Evolutionary conservation across 2,888 invertebrate genomes (phyloP).

Genomic region (Neoitamus cyanurus): DNA sequence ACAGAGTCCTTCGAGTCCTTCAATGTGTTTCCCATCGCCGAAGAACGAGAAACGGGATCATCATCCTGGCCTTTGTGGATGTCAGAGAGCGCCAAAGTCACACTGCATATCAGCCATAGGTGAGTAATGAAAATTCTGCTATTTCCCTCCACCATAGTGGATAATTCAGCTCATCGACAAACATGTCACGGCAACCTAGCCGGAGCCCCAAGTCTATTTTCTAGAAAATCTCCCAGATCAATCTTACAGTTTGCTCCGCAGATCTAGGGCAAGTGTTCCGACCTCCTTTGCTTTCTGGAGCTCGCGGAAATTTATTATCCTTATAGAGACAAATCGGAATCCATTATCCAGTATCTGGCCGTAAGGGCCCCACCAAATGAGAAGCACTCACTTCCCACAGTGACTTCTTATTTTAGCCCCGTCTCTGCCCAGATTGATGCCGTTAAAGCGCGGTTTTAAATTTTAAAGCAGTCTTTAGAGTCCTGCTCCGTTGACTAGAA

Average conservation of each 20-base stretch:
- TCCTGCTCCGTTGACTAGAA: too few relatives aligned
- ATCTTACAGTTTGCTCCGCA: not conserved
- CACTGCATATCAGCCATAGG: slow-evolving; percentile 67
- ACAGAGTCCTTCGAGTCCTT: slow-evolving; percentile 55
- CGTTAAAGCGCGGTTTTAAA: not conserved
- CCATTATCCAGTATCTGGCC: not conserved
- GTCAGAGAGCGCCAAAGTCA: slow-evolving; percentile 65
- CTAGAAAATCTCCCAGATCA: not conserved
- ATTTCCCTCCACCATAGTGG: not conserved
- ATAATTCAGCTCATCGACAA: not conserved
- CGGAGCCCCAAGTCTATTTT: not conserved
- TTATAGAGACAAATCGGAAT: not conserved
- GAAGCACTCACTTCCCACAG: too few relatives aligned
- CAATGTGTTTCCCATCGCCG: slow-evolving; percentile 58
- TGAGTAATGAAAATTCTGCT: too few relatives aligned
- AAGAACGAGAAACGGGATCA: slow-evolving; percentile 57
- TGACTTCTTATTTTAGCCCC: not conserved
- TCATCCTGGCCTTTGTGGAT: slow-evolving; percentile 63
- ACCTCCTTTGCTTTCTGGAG: not conserved
- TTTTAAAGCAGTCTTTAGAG: not conserved
- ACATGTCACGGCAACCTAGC: not conserved
- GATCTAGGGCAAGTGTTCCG: not conserved
- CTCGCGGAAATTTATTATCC: not conserved
- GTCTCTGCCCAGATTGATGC: not conserved
- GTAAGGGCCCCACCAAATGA: not conserved